These are phyloP conservation scores for Drosophila lutescens DNA, from an alignment of 2,888 invertebrate genomes.

Conservation along the genomic window DNA sequence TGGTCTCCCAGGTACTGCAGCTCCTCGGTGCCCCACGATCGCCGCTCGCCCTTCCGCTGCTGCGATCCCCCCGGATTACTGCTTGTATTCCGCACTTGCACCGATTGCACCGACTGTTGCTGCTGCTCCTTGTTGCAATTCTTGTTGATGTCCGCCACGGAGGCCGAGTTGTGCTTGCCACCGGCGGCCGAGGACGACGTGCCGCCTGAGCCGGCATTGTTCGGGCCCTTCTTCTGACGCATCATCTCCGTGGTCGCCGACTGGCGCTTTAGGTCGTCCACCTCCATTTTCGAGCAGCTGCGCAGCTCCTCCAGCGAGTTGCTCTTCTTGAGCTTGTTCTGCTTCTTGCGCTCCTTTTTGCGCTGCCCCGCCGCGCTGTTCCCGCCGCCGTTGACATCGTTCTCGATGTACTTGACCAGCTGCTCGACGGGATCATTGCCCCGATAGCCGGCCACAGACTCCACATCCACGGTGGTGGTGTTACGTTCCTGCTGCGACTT, in stretches of 20 bases:
- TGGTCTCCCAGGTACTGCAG: conserved; percentile 84
- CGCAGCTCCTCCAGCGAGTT: conserved; percentile 92
- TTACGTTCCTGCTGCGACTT: conserved; percentile 86
- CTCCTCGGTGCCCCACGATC: conserved; percentile 89
- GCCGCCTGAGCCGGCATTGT: conserved; percentile 8
- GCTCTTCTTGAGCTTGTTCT: conserved; percentile 87
- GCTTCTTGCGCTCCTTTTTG: conserved; percentile 85
- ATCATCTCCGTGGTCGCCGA: conserved; percentile 82
- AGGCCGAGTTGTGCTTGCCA: conserved; percentile 75
- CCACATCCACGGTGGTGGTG: conserved; percentile 84
- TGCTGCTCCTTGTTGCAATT: conserved; percentile 64
- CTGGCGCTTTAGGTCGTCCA: conserved; percentile 85
- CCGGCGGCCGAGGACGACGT: conserved; percentile 13
- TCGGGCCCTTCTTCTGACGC: conserved; percentile 67
- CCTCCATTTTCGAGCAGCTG: conserved; percentile 90
- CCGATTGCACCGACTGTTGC: conserved; percentile 12
- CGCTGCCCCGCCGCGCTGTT: conserved; percentile 60
- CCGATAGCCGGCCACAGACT: conserved; percentile 91
- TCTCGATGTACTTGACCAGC: conserved; percentile 91
- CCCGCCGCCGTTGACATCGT: conserved; percentile 84
- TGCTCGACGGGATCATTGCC: conserved; percentile 91
- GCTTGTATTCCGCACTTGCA: conserved; percentile 25
- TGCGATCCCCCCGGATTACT: conserved; percentile 45
- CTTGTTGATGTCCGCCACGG: conserved; percentile 78
- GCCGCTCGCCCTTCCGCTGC: conserved; percentile 85